These are phyloP conservation scores for Plutella xylostella DNA, from an alignment of 2,888 invertebrate species.

Conservation along the genomic window DNA sequence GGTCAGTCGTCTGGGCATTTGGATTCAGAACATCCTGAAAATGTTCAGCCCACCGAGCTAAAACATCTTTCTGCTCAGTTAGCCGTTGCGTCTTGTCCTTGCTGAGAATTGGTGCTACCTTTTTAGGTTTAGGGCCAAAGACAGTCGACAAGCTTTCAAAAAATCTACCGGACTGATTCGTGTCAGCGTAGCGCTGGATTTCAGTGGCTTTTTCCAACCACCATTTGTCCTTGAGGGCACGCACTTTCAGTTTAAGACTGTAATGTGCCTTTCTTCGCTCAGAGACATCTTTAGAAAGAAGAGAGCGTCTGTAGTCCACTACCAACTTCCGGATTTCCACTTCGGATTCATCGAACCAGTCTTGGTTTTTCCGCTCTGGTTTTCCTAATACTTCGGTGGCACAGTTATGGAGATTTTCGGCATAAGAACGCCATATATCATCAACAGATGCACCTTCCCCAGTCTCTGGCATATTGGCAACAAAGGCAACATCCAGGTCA, in stretches of 20 bases:
- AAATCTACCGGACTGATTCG: not conserved
- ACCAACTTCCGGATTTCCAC: not conserved
- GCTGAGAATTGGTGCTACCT: not conserved
- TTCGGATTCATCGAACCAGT: not conserved
- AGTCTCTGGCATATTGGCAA: not conserved
- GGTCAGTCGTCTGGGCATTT: not conserved
- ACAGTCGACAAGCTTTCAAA: not conserved
- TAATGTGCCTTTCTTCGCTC: not conserved
- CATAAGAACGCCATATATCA: not conserved
- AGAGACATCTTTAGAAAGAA: not conserved
- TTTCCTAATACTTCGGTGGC: not conserved
- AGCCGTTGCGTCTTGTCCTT: not conserved
- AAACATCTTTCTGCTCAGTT: not conserved
- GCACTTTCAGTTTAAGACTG: not conserved
- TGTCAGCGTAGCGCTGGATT: not conserved
- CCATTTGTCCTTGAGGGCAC: not conserved
- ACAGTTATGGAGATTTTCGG: not conserved
- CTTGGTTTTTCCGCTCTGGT: not conserved
- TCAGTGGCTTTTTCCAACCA: not conserved
- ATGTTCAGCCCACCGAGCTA: not conserved
- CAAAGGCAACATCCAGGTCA: not conserved
- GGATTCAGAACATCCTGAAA: not conserved
- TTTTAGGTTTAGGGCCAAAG: not conserved
- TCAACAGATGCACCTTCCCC: not conserved
- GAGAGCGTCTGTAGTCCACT: not conserved